Base-by-base conservation (phyloP, 2,797 vertebrate species). In the Heliangelus exortis region DNA sequence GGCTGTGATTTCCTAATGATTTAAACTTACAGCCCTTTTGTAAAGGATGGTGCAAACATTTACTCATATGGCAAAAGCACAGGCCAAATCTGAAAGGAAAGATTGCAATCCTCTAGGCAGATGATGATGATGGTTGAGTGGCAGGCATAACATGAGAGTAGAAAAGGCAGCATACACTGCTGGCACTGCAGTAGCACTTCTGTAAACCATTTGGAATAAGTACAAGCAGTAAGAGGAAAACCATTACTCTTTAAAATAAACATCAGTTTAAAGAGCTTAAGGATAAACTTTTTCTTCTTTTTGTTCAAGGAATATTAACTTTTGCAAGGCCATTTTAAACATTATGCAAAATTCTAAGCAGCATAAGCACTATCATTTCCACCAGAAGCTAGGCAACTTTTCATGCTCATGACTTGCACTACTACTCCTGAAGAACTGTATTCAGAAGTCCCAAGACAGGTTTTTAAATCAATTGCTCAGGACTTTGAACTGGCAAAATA, bases 341-440 rank as follows among this genome's bases (percentile, higher is more conserved):
- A 78, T 65, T 92, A 90, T 79, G 74, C 57, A 58, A 85, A 80
- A 47, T 75, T 22, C 34, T 89, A 59, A 61, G n/a, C 0, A 0
- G 31, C 62, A 86, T 65, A 75, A 77, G 29, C 23, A 28, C 8
- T 62, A 58, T 43, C 28, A 77, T 93, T 96, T 85, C 72, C 89
- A 87, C 61, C 58, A 92, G 61, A 93, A 78, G 83, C 36, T 16
- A 83, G 50, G 72, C 68, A 83, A 74, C 83, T 89, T 90, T 95
- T 94, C 65, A n/a, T 87, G 83, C 68, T 83, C 22, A 5, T 62
- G 29, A 71, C 15, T 91, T 93, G 31, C 28, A n/a, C 58, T 43
- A 33, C 50, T 83, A n/a, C 34, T 41, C 34, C 77, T 78, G 72
- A 87, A 33, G 31, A 90, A 76, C 1, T 7, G n/a, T 18, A 91